These are phyloP conservation scores for Pelobates cultripes DNA, from an alignment of 2,797 vertebrate genomes.

Conservation along the genomic window DNA sequence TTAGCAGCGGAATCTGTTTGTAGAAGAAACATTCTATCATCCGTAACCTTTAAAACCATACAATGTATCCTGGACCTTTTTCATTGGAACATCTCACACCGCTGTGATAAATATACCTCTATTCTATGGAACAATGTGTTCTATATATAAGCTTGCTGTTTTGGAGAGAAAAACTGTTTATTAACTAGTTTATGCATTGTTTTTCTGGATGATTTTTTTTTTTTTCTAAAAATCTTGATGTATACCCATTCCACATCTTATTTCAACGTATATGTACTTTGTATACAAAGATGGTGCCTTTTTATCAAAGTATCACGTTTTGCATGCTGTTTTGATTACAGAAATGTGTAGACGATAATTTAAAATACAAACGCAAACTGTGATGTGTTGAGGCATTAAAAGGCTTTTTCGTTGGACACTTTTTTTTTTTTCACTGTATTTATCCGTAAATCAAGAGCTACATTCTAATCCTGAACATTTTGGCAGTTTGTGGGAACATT, in stretches of 20 bases:
- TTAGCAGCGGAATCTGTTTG: background rate
- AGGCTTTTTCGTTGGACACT: background rate
- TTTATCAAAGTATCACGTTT: conserved; percentile 4
- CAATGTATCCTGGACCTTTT: conserved; percentile 14
- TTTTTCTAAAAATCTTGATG: conserved; percentile 21
- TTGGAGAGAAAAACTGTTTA: background rate
- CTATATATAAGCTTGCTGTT: background rate
- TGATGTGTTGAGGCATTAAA: conserved; percentile 14
- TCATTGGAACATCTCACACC: conserved; percentile 27
- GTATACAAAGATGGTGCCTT: conserved; percentile 29
- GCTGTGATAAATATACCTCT: conserved; percentile 51
- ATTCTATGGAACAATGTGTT: conserved; percentile 23
- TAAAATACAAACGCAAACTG: background rate
- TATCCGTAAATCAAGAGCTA: background rate
- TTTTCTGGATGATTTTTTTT: conserved; percentile 9
- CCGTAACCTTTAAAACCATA: conserved; percentile 42
- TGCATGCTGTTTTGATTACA: conserved; percentile 7
- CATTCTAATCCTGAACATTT: background rate
- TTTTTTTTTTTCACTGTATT: background rate
- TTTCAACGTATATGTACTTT: background rate
- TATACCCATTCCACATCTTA: background rate
- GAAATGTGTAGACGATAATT: conserved; percentile 1
- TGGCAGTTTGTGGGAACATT: background rate
- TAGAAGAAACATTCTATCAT: conserved; percentile 18
- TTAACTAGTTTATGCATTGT: background rate